Percentiles rank a stretch among this genome's conserved stretches.
Conservation (phyloP, 2,113 vertebrate genomes). For the Tetraodon nigroviridis region DNA sequence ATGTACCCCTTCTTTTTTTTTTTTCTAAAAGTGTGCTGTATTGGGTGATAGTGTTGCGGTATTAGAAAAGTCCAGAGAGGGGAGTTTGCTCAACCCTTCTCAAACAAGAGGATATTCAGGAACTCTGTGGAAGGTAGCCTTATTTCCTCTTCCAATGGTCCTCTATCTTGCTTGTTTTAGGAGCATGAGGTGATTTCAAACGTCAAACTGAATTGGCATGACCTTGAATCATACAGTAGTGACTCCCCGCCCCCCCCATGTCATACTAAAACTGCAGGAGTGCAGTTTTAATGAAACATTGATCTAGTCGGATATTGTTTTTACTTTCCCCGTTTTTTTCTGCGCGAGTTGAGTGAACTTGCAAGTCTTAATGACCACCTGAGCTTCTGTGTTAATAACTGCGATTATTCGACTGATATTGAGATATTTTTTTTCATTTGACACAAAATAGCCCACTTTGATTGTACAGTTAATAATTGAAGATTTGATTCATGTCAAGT, state of each 20-base stretch:
- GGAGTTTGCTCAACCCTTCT: constrained; percentile 11
- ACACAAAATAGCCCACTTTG: background rate
- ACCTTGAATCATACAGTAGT: constrained; percentile 6
- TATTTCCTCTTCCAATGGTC: constrained; percentile 40
- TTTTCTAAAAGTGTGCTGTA: constrained; percentile 60
- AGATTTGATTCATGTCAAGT: constrained; percentile 13
- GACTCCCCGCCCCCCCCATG: constrained; percentile 2
- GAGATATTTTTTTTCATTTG: too few relatives aligned
- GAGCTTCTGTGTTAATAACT: background rate
- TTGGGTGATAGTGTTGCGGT: constrained; percentile 59
- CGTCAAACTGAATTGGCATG: constrained; percentile 39
- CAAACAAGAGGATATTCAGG: constrained; percentile 39
- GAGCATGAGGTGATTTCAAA: constrained; percentile 28
- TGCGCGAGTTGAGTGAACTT: constrained; percentile 45
- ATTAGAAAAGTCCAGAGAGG: constrained; percentile 49
- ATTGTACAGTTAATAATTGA: constrained; percentile 5
- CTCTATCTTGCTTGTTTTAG: constrained; percentile 19
- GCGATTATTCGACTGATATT: too few relatives aligned
- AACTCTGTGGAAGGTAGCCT: constrained; percentile 57
- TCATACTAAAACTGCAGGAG: constrained; percentile 18
- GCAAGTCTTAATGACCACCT: constrained; percentile 41
- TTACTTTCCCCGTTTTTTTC: constrained; percentile 10
- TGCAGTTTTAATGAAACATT: constrained; percentile 21
- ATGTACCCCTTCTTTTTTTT: constrained; percentile 45
- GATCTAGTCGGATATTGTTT: constrained; percentile 22